Base-by-base conservation (phyloP, 1,140 invertebrate species). In the Zaprionus capensis region DNA sequence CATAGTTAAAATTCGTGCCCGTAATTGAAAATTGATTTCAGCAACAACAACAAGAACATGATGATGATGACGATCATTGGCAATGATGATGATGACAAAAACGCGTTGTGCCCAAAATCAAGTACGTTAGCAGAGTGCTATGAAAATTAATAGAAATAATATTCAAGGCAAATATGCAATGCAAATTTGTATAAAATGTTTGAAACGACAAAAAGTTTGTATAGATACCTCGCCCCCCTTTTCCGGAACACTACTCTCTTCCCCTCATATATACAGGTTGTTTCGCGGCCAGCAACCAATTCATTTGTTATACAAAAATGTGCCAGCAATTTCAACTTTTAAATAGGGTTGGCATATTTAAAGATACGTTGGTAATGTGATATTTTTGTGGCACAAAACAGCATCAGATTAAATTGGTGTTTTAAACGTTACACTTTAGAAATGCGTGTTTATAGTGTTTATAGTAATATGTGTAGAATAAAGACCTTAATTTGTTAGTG, bases 21-120 rank as follows among this genome's bases (percentile, higher is more conserved):
- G 74, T 84, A 87, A 87, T 87, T 81, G 83, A 88, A 87, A 81
- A 88, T 84, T 84, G 81, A 88, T 90, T 84, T 73, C 64, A 56
- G 58, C 68, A 51, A 55, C 72, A 51, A 4, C 41, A 46, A 4
- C n/a, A 17, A 46, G 2, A 44, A 44, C 15, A 7, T 55, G 34
- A 61, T 41, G 44, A 28, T 61, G 31, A 53, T 70, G 28, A 31
- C 6, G 2, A 41, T 53, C 17, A 34, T 53, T 62, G 28, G 31
- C 31, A 11, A 41, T 53, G 17, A 34, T 53, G n/a, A 22, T 51
- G 26, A 36, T 36, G 14, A 6, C 12, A 22, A 56, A 56, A 31
- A 1, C 20, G 6, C 22, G 20, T 3, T 55, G 26, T 31, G 22
- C 53, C 15, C 22, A 56, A 56, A 26, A 26, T 31, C 24, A 56